Evolutionary conservation across 92 coral and sea anemone species (phyloP), one percentile per base, ranked within the genome.

Genomic region (Umimayanthus kanabou): DNA sequence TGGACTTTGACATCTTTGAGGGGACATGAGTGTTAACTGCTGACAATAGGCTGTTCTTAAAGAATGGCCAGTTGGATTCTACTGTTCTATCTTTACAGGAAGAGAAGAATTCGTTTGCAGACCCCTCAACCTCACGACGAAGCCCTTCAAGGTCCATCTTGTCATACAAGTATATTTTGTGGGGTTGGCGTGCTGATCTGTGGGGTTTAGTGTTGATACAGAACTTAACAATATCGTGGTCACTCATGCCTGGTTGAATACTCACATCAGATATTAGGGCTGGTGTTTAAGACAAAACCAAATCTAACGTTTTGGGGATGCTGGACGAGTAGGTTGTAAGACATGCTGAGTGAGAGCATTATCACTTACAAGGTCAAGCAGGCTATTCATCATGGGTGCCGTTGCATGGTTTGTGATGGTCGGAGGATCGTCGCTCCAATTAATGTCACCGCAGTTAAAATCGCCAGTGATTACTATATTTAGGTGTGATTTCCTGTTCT

Each of bases 1-100:
- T 85, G 69, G 89, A 79, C 49, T 76, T 86, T 76, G 82, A 9
- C 75, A 85, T 85, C 69, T 85, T 85, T 73, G 79, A 85, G 18
- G 88, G 88, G 16, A 85, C 70, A 85, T 69, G 79, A 1, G 9
- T 85, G 30, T 85, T 57, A 43, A 85, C 88, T 53, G 81, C 80
- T 45, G 64, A 39, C 45, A 76, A 39, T 50, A 85, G 78, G 29
- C 79, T 67, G 57, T 70, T 70, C 79, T 85, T 85, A 85, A 85
- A 85, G 66, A 85, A 20, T 20, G 43, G 67, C 88, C 88, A 85
- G 49, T 85, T 85, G 67, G 64, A 26, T 72, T 85, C 81, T 40
- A 50, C 39, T 23, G 81, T 45, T 78, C 40, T 78, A 39, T 78
- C 81, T 78, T 11, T 66, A 6, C 66, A 78, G 28, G 81, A 78